phyloP scores from a whole-genome alignment of 2,113 vertebrate species.

The Orcinus orca region DNA sequence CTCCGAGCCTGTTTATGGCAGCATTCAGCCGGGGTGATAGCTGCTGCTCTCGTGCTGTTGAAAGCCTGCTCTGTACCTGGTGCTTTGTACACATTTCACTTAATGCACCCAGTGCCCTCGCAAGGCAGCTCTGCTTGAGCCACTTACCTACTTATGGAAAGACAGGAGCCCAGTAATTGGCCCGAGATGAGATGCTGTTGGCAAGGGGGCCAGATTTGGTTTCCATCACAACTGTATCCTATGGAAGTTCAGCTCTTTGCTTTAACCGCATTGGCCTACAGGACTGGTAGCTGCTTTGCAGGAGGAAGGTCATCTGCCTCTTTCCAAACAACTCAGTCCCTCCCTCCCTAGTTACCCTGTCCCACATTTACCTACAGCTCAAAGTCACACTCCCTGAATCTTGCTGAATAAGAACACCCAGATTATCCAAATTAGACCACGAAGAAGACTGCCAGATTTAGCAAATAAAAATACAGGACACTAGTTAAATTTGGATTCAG shows the following conservation, averaged over 20 bases:
- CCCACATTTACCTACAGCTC: background rate
- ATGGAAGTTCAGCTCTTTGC: background rate
- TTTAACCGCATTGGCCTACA: background rate
- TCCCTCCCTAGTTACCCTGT: background rate
- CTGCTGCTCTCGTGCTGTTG: fast-evolving
- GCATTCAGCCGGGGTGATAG: background rate
- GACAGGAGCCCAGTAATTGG: background rate
- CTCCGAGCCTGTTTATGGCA: no score
- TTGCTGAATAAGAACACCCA: background rate
- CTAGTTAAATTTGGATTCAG: background rate
- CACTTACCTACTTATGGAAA: background rate
- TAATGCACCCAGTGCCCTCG: fast-evolving
- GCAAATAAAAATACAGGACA: background rate
- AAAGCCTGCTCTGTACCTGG: background rate
- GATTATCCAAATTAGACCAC: background rate
- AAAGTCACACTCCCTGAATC: no score
- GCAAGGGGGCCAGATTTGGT: no score
- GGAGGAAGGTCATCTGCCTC: background rate
- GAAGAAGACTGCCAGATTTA: background rate
- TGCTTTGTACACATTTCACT: fast-evolving
- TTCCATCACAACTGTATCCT: background rate
- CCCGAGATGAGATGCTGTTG: background rate
- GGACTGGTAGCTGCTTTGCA: background rate
- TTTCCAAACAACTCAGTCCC: background rate
- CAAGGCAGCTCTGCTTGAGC: background rate